Base-by-base conservation (phyloP, 2,888 invertebrate species). In the Megalurothrips usitatus region DNA sequence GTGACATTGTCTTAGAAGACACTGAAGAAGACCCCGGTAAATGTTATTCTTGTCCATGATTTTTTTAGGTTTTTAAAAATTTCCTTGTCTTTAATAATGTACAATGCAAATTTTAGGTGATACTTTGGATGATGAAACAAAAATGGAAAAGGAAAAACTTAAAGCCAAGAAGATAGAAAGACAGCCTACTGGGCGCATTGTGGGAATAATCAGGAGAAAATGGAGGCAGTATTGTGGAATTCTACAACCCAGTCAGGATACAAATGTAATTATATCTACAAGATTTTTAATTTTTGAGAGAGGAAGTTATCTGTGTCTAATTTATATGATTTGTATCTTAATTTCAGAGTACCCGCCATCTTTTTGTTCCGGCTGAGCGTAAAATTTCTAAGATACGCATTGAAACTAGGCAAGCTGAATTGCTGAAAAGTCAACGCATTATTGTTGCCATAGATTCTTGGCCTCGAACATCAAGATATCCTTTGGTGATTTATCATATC, bases 221-320 rank as follows among this genome's bases (percentile, higher is more conserved):
- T 98, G 99, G 98, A 90, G 98, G 75, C 98, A 98, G 86, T 99
- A 98, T 87, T 99, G 99, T 88, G 99, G 99, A 19, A 96, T 99
- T 84, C 88, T 99, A 81, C 92, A 96, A 87, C 92, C 93, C 0
- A 94, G 93, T 85, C 90, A 91, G 28, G 88, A 94, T 78, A 91
- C 91, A 86, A 93, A 91, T 88, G 88, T 88, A 85, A 84, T 83
- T 83, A n/a, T 26, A 17, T 75, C 34, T 6, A 75, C 58, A 81
- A 48, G 81, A 0, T 8, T 63, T n/a, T 52, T 3, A 63, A 28
- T 34, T 78, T 0, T 43, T 81, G 47, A 58, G 68, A 52, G 34
- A 48, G 79, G 2, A 49, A 81, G 14, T 75, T 78, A 48, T 78
- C 80, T 34, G 43, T 80, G 80, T 10, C 78, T 34, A n/a, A 79